These are phyloP conservation scores for Bugulina stolonifera DNA, from an alignment of 2,888 invertebrate species.

Conservation along the genomic window DNA sequence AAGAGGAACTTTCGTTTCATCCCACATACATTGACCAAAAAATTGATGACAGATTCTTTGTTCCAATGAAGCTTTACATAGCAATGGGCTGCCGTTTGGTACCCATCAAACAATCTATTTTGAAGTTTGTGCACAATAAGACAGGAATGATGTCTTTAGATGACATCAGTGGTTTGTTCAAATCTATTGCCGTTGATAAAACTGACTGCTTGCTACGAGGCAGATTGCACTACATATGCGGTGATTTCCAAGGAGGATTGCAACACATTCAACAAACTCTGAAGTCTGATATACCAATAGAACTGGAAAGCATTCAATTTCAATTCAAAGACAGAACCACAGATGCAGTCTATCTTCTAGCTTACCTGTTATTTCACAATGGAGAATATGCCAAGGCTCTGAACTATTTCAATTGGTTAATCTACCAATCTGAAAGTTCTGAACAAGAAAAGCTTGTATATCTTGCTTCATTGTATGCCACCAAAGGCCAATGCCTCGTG, in stretches of 20 bases:
- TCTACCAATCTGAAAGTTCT: not conserved
- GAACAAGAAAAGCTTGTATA: not conserved
- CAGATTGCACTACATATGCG: constrained; percentile 13
- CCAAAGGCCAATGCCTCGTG: constrained; percentile 14
- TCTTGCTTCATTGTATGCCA: not conserved
- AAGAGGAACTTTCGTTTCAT: constrained; percentile 12
- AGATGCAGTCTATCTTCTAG: not conserved
- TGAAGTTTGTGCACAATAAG: not conserved
- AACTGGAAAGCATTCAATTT: not conserved
- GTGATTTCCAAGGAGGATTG: constrained; percentile 1
- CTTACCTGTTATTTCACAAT: constrained; percentile 4
- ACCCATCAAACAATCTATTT: constrained; percentile 2
- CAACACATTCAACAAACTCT: not conserved
- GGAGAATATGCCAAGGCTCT: constrained; percentile 7
- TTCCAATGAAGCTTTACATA: constrained; percentile 13
- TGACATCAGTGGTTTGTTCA: not conserved
- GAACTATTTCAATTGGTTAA: not conserved
- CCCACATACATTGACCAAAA: not conserved
- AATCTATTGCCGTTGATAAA: not conserved
- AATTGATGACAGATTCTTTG: constrained; percentile 4
- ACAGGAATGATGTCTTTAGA: not conserved
- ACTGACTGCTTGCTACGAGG: not conserved
- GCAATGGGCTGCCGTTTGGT: not conserved
- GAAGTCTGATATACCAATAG: not conserved
- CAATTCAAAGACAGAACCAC: not conserved